Conservation (phyloP, 1,140 invertebrate species). For the Centruroides sculpturatus region DNA sequence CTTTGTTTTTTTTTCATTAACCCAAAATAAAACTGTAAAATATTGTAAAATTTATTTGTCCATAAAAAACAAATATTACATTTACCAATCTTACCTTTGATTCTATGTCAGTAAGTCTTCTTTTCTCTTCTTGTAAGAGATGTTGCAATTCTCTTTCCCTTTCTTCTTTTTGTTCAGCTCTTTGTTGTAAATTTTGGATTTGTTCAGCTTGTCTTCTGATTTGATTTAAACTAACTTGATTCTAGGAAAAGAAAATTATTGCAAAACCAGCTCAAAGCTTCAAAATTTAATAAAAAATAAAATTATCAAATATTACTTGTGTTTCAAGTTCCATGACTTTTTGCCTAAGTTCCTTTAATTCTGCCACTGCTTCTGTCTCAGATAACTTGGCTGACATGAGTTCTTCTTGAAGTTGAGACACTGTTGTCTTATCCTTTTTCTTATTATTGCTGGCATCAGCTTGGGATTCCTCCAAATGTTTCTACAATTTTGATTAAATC, state of each 20-base stretch:
- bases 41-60: no score
- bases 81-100: neutral
- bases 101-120: constrained; percentile 75
- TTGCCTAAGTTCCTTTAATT: constrained; percentile 83
- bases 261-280: neutral
- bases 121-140: constrained; percentile 66
- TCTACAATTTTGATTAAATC: constrained; percentile 21
- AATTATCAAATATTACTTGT: constrained; percentile 29
- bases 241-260: constrained; percentile 23
- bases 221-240: constrained; percentile 89
- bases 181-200: constrained; percentile 60
- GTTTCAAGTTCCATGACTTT: constrained; percentile 99
- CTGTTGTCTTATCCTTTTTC: constrained; percentile 16
- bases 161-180: constrained; percentile 51
- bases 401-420: constrained; percentile 75
- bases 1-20: no score
- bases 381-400: constrained; percentile 76
- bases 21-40: no score
- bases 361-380: constrained; percentile 81
- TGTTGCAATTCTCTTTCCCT: constrained; percentile 57
- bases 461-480: constrained; percentile 60
- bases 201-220: constrained; percentile 86
- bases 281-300: neutral
- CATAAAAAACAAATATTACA: no score
- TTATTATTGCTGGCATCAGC: constrained; percentile 77